Evolutionary conservation across 2,797 vertebrate species (phyloP), one percentile per base, ranked within the genome.

Genomic region (Myioborus miniatus): DNA sequence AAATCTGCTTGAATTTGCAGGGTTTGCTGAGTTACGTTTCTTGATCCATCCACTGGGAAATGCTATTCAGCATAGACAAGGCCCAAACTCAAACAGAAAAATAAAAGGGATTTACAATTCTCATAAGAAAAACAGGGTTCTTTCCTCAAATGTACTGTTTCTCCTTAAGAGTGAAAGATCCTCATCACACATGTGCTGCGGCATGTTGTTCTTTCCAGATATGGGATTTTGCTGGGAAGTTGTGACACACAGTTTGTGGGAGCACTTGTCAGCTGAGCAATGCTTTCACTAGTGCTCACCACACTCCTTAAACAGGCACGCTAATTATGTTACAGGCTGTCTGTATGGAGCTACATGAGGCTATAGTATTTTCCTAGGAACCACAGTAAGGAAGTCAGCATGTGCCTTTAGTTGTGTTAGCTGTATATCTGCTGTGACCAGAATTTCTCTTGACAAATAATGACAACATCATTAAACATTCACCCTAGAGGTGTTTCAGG

Each of bases 1-100:
- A 95, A 97, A 93, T 91, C 81, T 86, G 43, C 53, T 77, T 91
- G 62, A 58, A 63, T 69, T 87, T 79, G 52, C 56, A 81, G 36
- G 32, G 63, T 62, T 91, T 88, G 88, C 55, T 3, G 23, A 79
- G 65, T 80, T 83, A 69, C 5, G 14, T 74, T 68, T 94, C 85
- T 72, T 79, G 58, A 79, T 78, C 77, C 32, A 72, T 75, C 37
- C 36, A 59, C 64, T 36, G 70, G 44, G 47, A 88, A 95, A 87
- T 60, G 52, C 56, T 92, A 34, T 63, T 72, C 46, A 76, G 44
- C 1, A 1, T 26, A 88, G 47, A 49, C 67, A 67, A 53, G 62
- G 59, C 55, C 50, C 1, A 2, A 90, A 94, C 58, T 84, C 58
- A 86, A 72, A 69, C 18, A 74, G 59, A 83, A 67, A 50, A 83